Evolutionary conservation across 2,113 vertebrate species (phyloP).

Genomic region (Geothlypis trichas): DNA sequence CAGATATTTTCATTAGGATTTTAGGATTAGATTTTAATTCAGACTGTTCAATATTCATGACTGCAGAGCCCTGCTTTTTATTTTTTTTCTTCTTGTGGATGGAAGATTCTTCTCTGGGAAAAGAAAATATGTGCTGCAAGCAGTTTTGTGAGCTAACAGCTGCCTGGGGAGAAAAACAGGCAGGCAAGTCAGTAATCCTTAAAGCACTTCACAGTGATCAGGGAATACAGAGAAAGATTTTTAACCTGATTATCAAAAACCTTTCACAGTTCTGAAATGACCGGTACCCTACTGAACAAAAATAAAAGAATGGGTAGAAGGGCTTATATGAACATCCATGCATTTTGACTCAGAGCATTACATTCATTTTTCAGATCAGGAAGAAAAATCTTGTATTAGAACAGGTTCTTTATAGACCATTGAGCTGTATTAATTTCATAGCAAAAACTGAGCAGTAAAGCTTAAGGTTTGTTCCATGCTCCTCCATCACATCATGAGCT

Average conservation of each 20-base stretch:
- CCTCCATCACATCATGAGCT: neutral
- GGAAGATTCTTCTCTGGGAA: neutral
- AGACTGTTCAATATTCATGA: neutral
- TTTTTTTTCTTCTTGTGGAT: neutral
- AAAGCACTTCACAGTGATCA: neutral
- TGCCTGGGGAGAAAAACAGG: neutral
- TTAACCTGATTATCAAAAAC: neutral
- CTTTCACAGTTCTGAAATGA: neutral
- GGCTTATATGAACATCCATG: neutral
- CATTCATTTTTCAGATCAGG: neutral
- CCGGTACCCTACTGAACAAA: neutral
- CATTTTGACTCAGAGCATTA: neutral
- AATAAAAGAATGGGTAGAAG: neutral
- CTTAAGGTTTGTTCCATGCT: neutral
- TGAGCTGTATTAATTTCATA: neutral
- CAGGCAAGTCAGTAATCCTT: neutral
- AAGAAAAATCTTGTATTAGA: neutral
- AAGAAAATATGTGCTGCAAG: slow-evolving; percentile 21
- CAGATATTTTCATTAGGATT: neutral
- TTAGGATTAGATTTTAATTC: neutral
- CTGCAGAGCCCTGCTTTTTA: neutral
- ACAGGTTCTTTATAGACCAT: neutral
- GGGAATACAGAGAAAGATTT: neutral
- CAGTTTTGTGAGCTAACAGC: neutral
- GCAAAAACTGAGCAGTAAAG: neutral